These are phyloP conservation scores for Geotrupes spiniger DNA, from an alignment of 2,888 invertebrate species.

Conservation along the genomic window DNA sequence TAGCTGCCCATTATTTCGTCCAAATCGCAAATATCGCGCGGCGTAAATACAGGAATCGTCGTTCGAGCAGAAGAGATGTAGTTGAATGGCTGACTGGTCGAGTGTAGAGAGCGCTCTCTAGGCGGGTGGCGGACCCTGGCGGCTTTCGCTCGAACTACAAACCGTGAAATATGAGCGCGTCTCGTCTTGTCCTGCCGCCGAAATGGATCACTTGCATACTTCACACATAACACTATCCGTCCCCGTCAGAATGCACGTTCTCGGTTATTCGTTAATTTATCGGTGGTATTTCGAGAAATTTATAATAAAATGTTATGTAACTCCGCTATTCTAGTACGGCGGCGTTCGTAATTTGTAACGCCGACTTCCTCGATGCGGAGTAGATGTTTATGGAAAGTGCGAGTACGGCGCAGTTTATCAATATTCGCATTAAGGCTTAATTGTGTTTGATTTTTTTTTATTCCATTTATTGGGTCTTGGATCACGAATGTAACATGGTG, in stretches of 20 bases:
- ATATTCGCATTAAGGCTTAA: too few relatives aligned
- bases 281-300: constrained; percentile 5
- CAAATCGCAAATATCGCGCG: too few relatives aligned
- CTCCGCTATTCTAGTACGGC: neutral
- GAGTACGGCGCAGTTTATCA: neutral
- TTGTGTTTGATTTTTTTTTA: too few relatives aligned
- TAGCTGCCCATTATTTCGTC: too few relatives aligned
- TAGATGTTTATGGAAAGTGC: constrained; percentile 8
- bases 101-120: constrained; percentile 23
- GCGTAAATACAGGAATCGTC: neutral
- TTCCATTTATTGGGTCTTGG: too few relatives aligned
- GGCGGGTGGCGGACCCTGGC: constrained; percentile 37
- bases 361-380: neutral
- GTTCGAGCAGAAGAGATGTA: neutral
- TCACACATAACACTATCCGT: constrained; percentile 14
- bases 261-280: constrained; percentile 4
- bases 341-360: constrained; percentile 1
- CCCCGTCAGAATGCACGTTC: constrained; percentile 9
- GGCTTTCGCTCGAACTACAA: constrained; percentile 36
- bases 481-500: too few relatives aligned
- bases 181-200: constrained; percentile 20
- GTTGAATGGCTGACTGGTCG: constrained; percentile 20
- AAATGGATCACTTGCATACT: constrained; percentile 21
- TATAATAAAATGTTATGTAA: neutral
- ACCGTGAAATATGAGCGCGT: constrained; percentile 44